Conservation (phyloP, 1,140 invertebrate species). For the Sycophila sp. region DNA sequence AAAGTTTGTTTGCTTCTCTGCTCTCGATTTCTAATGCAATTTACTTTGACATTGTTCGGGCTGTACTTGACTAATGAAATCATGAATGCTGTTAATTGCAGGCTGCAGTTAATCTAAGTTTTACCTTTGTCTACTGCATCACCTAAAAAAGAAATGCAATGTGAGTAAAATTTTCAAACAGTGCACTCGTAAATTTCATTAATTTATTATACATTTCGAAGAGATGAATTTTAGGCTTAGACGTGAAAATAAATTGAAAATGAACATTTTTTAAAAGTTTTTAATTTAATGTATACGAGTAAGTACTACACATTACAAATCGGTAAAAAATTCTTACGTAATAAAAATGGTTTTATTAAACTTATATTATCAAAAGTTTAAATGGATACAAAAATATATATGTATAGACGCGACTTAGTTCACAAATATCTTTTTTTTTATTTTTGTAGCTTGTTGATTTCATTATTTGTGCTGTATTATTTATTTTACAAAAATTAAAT, state of each 20-base stretch:
- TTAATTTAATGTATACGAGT: too few species aligned
- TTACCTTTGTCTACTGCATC: slow-evolving; percentile 21
- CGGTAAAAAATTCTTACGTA: slow-evolving; percentile 20
- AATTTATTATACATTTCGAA: background rate
- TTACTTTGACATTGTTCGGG: too few species aligned
- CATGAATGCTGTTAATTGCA: background rate
- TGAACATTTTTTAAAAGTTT: slow-evolving; percentile 15
- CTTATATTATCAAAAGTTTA: slow-evolving; percentile 1
- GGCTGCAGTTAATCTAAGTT: slow-evolving; percentile 3
- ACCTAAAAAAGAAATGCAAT: slow-evolving; percentile 27
- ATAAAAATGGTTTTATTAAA: slow-evolving; percentile 18
- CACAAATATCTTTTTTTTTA: background rate
- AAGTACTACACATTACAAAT: slow-evolving; percentile 28
- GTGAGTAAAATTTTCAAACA: background rate
- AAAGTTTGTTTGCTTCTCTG: too few species aligned
- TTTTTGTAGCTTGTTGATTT: too few species aligned
- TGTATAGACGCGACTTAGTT: slow-evolving; percentile 1
- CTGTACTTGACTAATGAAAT: too few species aligned
- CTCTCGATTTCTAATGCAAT: too few species aligned
- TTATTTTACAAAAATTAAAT: too few species aligned
- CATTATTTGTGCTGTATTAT: too few species aligned
- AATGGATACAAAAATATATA: slow-evolving; percentile 31
- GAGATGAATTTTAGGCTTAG: background rate
- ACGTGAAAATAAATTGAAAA: background rate
- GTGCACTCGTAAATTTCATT: background rate